Conservation (phyloP, 2,797 vertebrate species). For the Enteromius radiatus region DNA sequence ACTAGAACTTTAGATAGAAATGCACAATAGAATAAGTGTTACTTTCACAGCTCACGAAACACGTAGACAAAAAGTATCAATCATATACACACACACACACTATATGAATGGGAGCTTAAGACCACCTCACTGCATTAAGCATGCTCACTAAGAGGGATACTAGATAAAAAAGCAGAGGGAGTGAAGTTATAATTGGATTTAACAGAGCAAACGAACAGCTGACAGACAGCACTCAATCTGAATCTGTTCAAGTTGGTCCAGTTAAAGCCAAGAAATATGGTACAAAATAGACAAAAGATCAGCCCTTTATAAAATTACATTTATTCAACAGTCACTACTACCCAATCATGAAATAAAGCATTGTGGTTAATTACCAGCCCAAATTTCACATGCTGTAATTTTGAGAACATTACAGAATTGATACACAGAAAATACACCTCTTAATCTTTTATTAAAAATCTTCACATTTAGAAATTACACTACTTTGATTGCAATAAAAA, state of each 20-base stretch:
- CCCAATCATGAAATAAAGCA: neutral
- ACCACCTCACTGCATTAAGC: neutral
- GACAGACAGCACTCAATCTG: neutral
- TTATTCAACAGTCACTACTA: neutral
- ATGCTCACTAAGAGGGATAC: neutral
- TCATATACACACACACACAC: too few relatives aligned
- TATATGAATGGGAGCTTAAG: neutral
- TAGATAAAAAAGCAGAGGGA: neutral
- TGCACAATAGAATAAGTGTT: neutral
- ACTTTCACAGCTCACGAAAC: neutral
- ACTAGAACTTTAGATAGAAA: neutral
- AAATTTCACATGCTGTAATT: neutral
- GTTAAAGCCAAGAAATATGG: neutral
- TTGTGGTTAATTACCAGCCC: neutral
- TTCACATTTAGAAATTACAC: neutral
- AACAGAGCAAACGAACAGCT: constrained; percentile 6
- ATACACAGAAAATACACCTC: neutral
- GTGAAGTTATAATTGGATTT: constrained; percentile 39
- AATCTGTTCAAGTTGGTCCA: neutral
- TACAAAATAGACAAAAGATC: neutral
- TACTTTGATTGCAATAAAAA: neutral
- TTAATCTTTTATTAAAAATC: neutral
- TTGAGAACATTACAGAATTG: neutral
- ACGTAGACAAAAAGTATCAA: neutral
- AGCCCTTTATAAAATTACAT: neutral